Base-by-base conservation (phyloP, 2,888 invertebrate species). In the Meghimatium bilineatum region DNA sequence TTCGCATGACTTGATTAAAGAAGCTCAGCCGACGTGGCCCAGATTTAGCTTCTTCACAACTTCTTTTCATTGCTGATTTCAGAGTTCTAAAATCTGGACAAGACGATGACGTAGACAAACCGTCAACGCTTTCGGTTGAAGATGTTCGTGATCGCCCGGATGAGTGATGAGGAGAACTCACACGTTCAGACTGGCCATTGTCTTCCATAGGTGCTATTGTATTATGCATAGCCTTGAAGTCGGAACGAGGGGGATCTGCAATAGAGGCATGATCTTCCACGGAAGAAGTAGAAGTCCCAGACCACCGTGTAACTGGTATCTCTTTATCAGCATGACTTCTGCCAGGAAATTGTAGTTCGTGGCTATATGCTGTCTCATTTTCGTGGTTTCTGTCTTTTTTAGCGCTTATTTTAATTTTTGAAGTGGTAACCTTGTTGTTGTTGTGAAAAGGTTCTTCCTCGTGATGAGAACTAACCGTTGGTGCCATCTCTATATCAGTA, bases 1-100 rank as follows among this genome's bases (percentile, higher is more conserved):
- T 81, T 52, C 85, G 80, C 67, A 85, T 44, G 78, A 85, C 80
- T 60, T 75, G 72, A 23, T 69, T 81, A 20, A 87, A 82, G 3
- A 87, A 26, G 34, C 85, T 85, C n/a, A 74, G 34, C 79, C 72
- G 81, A 26, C 83, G 69, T 8, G 38, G 67, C 34, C 72, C 78
- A n/a, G 26, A 52, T 38, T 17, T 44, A 3, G 23, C 26, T 6
- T 78, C 44, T 32, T 83, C 60, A 49, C 71, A 69, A 56, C 76
- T 76, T 49, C 60, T 32, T 36, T 78, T 78, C 83, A 83, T 83
- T 44, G 83, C 83, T 0, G 83, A 83, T 63, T 83, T 83, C 12
- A 83, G 72, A 20, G 34, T 49, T 38, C 63, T 12, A 69, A 83
- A 83, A 52, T 83, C 83, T 29, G 60, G 74, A 36, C 60, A 1